Percentiles rank a stretch among this genome's conserved stretches.
Conservation (phyloP, 2,797 vertebrate genomes). For the Threskiornis aethiopicus region DNA sequence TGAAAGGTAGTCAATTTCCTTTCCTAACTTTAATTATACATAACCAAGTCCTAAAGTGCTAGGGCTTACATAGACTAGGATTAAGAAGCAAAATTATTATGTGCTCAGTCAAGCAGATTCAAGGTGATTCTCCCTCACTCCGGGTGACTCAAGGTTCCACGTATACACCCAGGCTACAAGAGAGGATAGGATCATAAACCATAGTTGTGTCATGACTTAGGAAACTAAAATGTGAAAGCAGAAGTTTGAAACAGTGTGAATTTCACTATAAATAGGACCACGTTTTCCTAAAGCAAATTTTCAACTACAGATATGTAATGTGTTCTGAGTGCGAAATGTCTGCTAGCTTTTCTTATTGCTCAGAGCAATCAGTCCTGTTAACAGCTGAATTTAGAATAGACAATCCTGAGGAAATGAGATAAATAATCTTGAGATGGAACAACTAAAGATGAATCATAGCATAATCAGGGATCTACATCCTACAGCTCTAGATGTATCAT, state of each 20-base stretch:
- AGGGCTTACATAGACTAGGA: background rate
- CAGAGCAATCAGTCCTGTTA: background rate
- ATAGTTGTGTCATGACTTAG: background rate
- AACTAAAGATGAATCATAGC: background rate
- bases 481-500: background rate
- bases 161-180: background rate
- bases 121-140: background rate
- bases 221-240: background rate
- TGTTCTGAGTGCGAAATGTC: background rate
- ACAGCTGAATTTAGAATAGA: background rate
- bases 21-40: background rate
- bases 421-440: background rate
- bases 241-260: background rate
- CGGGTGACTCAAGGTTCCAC: background rate
- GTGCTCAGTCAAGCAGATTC: background rate
- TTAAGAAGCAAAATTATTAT: background rate
- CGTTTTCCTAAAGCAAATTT: background rate
- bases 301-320: background rate
- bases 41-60: background rate
- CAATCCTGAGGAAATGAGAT: background rate
- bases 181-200: background rate
- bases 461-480: background rate
- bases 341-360: background rate
- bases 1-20: background rate
- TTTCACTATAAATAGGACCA: background rate